Percentiles rank a stretch among this genome's conserved stretches.
Evolutionary conservation across 2,797 vertebrate genomes (phyloP).

Genomic region (Pseudochaenichthys georgianus): DNA sequence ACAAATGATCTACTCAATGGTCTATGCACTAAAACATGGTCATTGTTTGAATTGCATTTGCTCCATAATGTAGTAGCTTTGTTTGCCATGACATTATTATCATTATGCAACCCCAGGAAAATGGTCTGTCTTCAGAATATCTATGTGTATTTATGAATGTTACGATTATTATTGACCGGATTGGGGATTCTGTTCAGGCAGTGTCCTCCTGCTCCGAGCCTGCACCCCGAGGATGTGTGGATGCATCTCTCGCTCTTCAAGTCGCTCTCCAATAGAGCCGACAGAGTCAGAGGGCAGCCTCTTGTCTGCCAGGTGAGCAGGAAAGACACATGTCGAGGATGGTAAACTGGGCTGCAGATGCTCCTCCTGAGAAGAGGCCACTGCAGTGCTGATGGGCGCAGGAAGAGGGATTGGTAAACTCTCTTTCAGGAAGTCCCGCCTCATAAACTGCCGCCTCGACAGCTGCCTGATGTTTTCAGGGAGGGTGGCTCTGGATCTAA

Average conservation of each 20-base stretch:
- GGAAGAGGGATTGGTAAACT: background rate
- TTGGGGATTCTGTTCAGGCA: background rate
- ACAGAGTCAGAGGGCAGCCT: background rate
- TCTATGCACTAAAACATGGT: background rate
- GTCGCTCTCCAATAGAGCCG: background rate
- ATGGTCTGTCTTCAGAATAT: background rate
- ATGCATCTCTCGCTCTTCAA: slow-evolving; percentile 2
- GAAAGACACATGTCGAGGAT: background rate
- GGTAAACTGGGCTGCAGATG: background rate
- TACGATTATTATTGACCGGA: slow-evolving; percentile 1
- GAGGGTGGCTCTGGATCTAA: slow-evolving; percentile 32
- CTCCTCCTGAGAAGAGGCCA: background rate
- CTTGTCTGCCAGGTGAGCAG: slow-evolving; percentile 13
- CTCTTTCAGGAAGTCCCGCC: slow-evolving; percentile 18
- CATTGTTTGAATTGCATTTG: background rate
- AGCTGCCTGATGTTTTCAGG: slow-evolving; percentile 30
- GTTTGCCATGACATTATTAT: no score
- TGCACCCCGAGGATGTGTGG: slow-evolving; percentile 10
- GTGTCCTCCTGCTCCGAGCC: background rate
- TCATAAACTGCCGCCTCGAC: slow-evolving; percentile 23
- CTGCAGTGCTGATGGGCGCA: background rate
- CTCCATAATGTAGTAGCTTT: background rate
- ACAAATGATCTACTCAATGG: background rate
- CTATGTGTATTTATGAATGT: background rate
- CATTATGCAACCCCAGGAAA: background rate